phyloP scores from a whole-genome alignment of 2,113 vertebrate genomes.

The Phrynosoma platyrhinos region DNA sequence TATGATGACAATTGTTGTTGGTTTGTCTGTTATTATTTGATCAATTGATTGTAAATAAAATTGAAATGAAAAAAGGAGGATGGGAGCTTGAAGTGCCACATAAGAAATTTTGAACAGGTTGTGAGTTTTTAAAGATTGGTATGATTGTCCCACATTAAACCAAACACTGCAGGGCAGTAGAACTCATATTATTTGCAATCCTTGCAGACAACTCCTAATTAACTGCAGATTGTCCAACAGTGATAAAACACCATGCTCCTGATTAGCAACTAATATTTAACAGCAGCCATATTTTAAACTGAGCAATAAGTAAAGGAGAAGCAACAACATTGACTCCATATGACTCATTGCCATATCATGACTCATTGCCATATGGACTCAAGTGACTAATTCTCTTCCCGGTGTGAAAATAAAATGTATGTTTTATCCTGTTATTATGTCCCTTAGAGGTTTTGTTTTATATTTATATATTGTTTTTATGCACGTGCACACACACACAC shows the following conservation, averaged over 20 bases:
- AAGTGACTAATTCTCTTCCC: neutral
- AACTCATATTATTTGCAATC: neutral
- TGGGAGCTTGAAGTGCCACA: neutral
- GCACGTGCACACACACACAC: too few relatives aligned
- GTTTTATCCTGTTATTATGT: neutral
- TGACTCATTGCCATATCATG: neutral
- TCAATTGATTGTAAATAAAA: too few relatives aligned
- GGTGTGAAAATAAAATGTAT: neutral
- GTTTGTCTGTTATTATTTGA: too few relatives aligned
- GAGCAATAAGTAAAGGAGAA: neutral
- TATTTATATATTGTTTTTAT: neutral
- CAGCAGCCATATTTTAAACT: neutral
- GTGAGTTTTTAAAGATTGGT: neutral
- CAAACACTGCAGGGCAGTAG: neutral
- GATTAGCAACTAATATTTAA: neutral
- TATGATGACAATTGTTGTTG: too few relatives aligned
- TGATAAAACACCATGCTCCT: neutral
- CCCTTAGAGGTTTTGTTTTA: neutral
- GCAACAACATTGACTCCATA: neutral
- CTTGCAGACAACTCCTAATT: neutral
- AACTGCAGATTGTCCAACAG: neutral
- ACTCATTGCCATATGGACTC: neutral
- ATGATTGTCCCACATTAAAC: neutral
- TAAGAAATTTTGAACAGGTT: neutral
- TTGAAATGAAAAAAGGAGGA: too few relatives aligned